phyloP scores from a whole-genome alignment of 1,140 invertebrate genomes.

The Cotesia typhae region DNA sequence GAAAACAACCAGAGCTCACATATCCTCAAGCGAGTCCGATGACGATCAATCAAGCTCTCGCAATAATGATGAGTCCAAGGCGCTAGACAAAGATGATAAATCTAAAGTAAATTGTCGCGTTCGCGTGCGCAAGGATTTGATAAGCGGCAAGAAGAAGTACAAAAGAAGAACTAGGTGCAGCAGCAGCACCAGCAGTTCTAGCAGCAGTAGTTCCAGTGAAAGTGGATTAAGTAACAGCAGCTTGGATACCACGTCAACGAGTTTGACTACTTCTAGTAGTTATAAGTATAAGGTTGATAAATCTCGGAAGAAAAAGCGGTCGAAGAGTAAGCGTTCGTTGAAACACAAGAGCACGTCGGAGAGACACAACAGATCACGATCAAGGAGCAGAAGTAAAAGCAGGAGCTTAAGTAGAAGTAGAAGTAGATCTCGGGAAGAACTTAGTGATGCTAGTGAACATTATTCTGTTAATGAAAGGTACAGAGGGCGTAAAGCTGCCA shows the following conservation, averaged over 20 bases:
- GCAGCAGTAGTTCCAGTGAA: not conserved
- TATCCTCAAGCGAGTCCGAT: not conserved
- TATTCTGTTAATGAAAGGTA: not conserved
- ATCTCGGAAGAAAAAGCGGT: too few relatives aligned
- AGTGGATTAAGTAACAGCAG: not conserved
- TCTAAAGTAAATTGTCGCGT: not conserved
- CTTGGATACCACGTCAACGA: not conserved
- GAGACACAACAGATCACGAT: constrained; percentile 7
- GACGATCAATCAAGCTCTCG: not conserved
- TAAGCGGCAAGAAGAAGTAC: constrained; percentile 4
- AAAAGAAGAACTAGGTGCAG: too few relatives aligned
- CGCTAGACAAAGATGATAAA: not conserved
- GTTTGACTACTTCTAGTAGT: not conserved
- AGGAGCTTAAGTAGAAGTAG: not conserved
- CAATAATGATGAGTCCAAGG: not conserved
- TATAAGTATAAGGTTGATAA: too few relatives aligned
- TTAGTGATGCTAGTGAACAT: not conserved
- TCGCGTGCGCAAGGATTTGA: constrained; percentile 21
- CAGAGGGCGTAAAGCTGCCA: not conserved
- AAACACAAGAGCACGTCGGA: too few relatives aligned
- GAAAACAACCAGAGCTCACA: too few relatives aligned
- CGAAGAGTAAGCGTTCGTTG: too few relatives aligned
- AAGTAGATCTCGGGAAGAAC: too few relatives aligned
- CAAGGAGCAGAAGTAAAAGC: not conserved
- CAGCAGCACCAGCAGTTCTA: constrained; percentile 9